Evolutionary conservation across 1,140 invertebrate genomes (phyloP), one percentile per base, ranked within the genome.

Genomic region (Helicorthomorpha holstii): DNA sequence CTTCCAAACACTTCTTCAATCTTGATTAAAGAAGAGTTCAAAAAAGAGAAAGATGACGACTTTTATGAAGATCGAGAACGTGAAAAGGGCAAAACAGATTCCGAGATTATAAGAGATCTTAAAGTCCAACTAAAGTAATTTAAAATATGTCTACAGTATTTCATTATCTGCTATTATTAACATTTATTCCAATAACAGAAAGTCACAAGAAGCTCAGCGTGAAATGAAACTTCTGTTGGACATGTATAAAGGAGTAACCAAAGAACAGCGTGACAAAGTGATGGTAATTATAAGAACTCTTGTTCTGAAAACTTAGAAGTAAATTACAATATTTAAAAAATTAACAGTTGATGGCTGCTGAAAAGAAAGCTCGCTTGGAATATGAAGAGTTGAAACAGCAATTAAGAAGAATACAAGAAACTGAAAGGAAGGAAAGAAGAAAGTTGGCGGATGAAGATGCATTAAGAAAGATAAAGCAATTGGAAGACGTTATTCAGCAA

Each of bases 231-330:
- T 97, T 3, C 66, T 96, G 3, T 70, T 96, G 54, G 92, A 97
- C 63, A 95, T 95, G 88, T 94, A 96, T 68, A 96, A 96, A 74
- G 85, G 87, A 41, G 86, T 90, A 21, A 85, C 88, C 43, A 96
- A 96, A 70, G 93, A 97, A 63, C 87, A 91, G 64, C 72, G 92
- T 22, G 92, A 97, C 63, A 95, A 95, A 71, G 90, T 91, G 44
- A 88, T 93, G 70, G 68, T 69, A 58, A 56, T 51, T 52, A 26
- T 19, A 1, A 25, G 7, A 27, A 19, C 21, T 42, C 23, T 4
- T 7, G 4, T 21, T 23, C 27, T 34, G 29, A 34, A 34, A 34
- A 7, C 7, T 34, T 7, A 34, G 16, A 34, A 34, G 16, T 7
- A 34, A 34, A 34, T 7, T 7, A 7, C 7, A 34, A 34, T 16